A percentile compares a stretch with the other conserved stretches of the same genome.
Evolutionary conservation across 1,140 invertebrate genomes (phyloP).

Genomic region (Tetramorium alpestre): DNA sequence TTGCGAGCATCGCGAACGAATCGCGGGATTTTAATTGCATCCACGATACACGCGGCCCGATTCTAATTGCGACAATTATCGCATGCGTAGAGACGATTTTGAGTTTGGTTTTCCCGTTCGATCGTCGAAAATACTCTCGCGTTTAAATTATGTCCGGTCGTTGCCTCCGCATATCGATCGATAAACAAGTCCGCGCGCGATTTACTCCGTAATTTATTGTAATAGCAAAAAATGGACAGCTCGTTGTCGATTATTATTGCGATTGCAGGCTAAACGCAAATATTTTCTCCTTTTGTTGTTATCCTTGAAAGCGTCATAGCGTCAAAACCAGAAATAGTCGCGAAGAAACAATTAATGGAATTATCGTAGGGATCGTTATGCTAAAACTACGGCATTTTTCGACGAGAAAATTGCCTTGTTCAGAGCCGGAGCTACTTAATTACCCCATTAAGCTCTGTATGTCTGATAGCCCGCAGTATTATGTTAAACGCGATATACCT

Average conservation of each 20-base stretch:
- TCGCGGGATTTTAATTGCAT: constrained; percentile 69
- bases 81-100: constrained; percentile 18
- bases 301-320: neutral
- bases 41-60: constrained; percentile 52
- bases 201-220: constrained; percentile 62
- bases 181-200: constrained; percentile 58
- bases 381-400: neutral
- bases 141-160: constrained; percentile 68
- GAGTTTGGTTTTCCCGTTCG: constrained; percentile 33
- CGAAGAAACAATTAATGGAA: neutral
- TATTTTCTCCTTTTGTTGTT: neutral
- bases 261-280: neutral
- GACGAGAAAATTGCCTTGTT: neutral
- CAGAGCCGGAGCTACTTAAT: neutral
- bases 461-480: constrained; percentile 1
- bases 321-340: neutral
- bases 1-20: constrained; percentile 24
- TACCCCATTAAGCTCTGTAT: neutral
- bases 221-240: constrained; percentile 39
- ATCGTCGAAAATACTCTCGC: constrained; percentile 60
- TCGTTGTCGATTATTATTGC: constrained; percentile 15
- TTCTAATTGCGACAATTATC: constrained; percentile 70
- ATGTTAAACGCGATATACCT: neutral
- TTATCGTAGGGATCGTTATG: neutral
- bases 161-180: constrained; percentile 53